Evolutionary conservation across 1,140 invertebrate species (phyloP), one percentile per base, ranked within the genome.

Genomic region (Anadara kagoshimensis): DNA sequence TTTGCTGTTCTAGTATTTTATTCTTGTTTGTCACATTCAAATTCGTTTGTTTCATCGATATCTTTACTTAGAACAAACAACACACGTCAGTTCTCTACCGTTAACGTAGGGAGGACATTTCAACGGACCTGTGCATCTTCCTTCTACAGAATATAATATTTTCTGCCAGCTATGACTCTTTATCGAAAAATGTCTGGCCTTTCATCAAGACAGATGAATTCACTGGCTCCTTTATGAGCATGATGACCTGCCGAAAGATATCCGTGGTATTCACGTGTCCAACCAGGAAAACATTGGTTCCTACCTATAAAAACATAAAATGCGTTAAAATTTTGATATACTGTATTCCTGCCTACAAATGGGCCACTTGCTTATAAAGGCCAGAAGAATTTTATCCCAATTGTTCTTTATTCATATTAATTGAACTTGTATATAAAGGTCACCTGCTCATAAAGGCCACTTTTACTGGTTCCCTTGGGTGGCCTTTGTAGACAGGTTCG

Each of bases 31-130:
- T n/a, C n/a, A n/a, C n/a, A n/a, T n/a, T n/a, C n/a, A n/a, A n/a
- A n/a, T n/a, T n/a, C 29, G 7, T 36, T 7, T 36, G 2, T n/a
- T n/a, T n/a, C n/a, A 7, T 7, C 29, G 29, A 36, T 7, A 36
- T 2, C 29, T 24, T 63, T 22, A 63, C 20, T 22, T 47, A 12
- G 64, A 67, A 57, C 64, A 67, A 22, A 67, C 64, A 1, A 67
- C 64, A 57, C 64, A 67, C 5, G 64, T 57, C 16, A 51, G 8
- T n/a, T 67, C 64, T n/a, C 51, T 67, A 1, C 64, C 64, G 12
- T 56, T 45, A 10, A 67, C 64, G 26, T 67, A 67, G 0, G 64
- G 64, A 5, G 64, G 64, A 57, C 64, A 67, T n/a, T 51, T 51
- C 1, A 44, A 26, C 14, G 53, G 20, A 44, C 53, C 64, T 20